phyloP scores from a whole-genome alignment of 37 sponge, comb jelly and placozoan genomes.

The Bolinopsis microptera region DNA sequence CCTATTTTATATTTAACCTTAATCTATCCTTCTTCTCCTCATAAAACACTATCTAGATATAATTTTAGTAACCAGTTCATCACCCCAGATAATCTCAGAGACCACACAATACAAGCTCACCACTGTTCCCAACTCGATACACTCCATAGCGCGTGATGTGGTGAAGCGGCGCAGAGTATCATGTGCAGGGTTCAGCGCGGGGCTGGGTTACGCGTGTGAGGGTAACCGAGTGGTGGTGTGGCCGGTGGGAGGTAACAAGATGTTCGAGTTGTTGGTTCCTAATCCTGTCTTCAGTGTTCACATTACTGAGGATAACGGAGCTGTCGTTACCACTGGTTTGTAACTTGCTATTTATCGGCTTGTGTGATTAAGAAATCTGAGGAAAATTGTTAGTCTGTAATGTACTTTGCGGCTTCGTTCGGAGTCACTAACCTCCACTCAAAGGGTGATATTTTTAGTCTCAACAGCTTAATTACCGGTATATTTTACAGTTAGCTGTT shows the following conservation, averaged over 20 bases:
- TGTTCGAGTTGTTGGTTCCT: conserved; percentile 39
- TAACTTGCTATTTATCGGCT: no score
- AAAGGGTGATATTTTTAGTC: no score
- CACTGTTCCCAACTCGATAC: not conserved
- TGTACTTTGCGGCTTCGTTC: no score
- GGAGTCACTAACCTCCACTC: no score
- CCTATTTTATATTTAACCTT: no score
- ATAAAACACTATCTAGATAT: no score
- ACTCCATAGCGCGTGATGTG: conserved; percentile 30
- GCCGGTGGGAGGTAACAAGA: not conserved
- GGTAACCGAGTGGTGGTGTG: conserved; percentile 53
- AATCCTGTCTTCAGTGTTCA: conserved; percentile 10
- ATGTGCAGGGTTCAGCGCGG: not conserved
- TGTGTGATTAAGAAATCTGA: no score
- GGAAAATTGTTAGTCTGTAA: no score
- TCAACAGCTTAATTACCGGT: no score
- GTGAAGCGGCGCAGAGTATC: not conserved
- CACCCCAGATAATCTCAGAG: conserved; percentile 22
- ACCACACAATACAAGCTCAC: conserved; percentile 18
- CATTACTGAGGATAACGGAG: not conserved
- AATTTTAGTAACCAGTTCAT: no score
- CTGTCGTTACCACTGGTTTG: conserved; percentile 27
- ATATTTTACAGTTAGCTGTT: no score
- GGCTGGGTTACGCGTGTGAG: conserved; percentile 19
- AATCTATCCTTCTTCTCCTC: no score